These are phyloP conservation scores for Falco biarmicus DNA, from an alignment of 2,797 vertebrate species.

Conservation along the genomic window DNA sequence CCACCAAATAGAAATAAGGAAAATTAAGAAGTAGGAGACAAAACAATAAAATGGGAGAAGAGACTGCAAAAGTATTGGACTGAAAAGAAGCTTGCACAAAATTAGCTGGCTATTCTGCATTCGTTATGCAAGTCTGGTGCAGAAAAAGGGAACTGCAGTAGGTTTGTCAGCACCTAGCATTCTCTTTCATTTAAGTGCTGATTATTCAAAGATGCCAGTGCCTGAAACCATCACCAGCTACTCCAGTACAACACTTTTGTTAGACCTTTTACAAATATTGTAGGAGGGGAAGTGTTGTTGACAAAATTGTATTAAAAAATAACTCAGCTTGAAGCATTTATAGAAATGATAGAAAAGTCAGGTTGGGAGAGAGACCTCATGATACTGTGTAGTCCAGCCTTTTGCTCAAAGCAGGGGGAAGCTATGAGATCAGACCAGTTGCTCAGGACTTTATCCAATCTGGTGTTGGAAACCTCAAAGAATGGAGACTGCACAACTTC, in stretches of 20 bases:
- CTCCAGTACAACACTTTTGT: background rate
- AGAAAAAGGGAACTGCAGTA: slow-evolving; percentile 54
- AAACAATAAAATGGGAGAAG: slow-evolving; percentile 44
- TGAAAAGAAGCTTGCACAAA: slow-evolving; percentile 60
- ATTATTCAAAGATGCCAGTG: background rate
- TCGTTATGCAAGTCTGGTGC: slow-evolving; percentile 17
- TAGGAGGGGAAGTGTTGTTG: background rate
- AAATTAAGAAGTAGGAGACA: slow-evolving; percentile 54
- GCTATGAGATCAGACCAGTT: background rate
- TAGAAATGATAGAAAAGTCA: background rate
- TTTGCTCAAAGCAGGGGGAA: background rate
- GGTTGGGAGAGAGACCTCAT: background rate
- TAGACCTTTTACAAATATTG: background rate
- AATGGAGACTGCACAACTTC: background rate
- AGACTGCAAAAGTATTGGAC: slow-evolving; percentile 34
- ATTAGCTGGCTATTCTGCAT: slow-evolving; percentile 55
- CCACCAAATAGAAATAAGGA: slow-evolving; percentile 32
- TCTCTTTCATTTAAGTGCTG: slow-evolving; percentile 39
- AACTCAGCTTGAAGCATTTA: background rate
- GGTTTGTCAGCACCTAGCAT: slow-evolving; percentile 47
- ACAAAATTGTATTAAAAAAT: background rate
- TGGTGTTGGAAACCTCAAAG: background rate
- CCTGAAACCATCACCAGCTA: background rate
- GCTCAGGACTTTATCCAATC: background rate
- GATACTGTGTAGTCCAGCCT: background rate